phyloP scores from a whole-genome alignment of 2,797 vertebrate species.

The Microchirus variegatus region DNA sequence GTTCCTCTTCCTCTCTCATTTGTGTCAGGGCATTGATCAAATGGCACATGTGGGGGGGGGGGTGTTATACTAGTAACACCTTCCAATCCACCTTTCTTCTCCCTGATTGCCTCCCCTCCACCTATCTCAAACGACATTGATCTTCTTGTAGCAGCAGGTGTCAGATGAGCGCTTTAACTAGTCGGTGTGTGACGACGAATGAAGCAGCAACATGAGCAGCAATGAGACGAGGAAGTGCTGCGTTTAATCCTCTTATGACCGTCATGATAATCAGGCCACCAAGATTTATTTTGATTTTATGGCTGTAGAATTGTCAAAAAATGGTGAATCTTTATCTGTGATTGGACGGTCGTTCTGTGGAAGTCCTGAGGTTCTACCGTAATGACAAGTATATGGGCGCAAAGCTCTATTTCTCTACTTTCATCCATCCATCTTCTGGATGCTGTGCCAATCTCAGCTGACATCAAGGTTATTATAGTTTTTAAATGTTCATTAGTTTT shows the following conservation, averaged over 20 bases:
- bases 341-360: too few relatives aligned
- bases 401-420: too few relatives aligned
- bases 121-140: constrained; percentile 42
- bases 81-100: constrained; percentile 1
- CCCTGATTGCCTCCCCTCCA: constrained; percentile 16
- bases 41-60: constrained; percentile 9
- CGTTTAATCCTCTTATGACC: not conserved
- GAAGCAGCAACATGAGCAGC: not conserved
- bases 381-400: too few relatives aligned
- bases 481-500: too few relatives aligned
- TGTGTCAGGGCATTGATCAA: constrained; percentile 48
- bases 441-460: too few relatives aligned
- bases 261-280: too few relatives aligned
- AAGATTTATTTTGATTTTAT: too few relatives aligned
- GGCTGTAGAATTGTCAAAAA: too few relatives aligned
- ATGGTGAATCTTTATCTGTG: too few relatives aligned
- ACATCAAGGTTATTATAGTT: too few relatives aligned
- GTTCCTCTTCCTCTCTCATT: constrained; percentile 36
- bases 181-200: not conserved
- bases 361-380: too few relatives aligned
- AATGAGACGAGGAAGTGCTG: constrained; percentile 25
- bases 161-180: constrained; percentile 41
- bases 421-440: too few relatives aligned
- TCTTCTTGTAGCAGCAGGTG: constrained; percentile 30
- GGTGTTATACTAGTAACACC: constrained; percentile 24